Conservation (phyloP, 2,888 invertebrate genomes). For the Drosophila atripex region DNA sequence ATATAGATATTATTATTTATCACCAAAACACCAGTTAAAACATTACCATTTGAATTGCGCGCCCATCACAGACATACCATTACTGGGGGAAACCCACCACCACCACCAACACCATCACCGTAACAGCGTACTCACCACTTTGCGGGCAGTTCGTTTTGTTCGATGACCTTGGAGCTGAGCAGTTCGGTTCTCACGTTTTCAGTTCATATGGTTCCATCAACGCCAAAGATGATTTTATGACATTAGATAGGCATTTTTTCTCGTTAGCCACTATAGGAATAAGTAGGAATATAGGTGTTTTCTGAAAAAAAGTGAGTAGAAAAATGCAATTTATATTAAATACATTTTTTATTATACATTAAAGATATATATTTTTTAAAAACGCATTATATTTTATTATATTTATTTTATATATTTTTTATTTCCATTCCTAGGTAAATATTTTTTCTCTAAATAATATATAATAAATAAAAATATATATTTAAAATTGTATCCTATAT, state of each 20-base stretch:
- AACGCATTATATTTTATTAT: not conserved
- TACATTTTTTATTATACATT: not conserved
- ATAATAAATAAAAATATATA: not conserved
- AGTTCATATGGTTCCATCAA: constrained; percentile 7
- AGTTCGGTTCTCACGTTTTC: constrained; percentile 3
- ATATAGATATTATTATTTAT: not conserved
- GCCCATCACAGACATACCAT: constrained; percentile 6
- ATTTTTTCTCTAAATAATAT: no score
- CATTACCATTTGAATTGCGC: constrained; percentile 25
- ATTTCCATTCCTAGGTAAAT: not conserved
- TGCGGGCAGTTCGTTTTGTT: constrained; percentile 1
- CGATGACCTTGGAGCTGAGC: constrained; percentile 12
- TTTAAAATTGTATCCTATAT: not conserved
- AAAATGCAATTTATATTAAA: not conserved
- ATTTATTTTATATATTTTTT: not conserved
- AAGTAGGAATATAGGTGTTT: not conserved
- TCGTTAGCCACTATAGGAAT: not conserved
- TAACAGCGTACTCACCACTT: not conserved
- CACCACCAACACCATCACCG: not conserved
- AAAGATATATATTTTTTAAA: not conserved
- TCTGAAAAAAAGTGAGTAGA: not conserved
- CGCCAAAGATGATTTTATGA: not conserved
- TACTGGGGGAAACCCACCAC: constrained; percentile 1
- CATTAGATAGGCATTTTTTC: not conserved
- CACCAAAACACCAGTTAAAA: not conserved